Evolutionary conservation across 2,888 invertebrate genomes (phyloP).

Genomic region (Cephalotes varians): DNA sequence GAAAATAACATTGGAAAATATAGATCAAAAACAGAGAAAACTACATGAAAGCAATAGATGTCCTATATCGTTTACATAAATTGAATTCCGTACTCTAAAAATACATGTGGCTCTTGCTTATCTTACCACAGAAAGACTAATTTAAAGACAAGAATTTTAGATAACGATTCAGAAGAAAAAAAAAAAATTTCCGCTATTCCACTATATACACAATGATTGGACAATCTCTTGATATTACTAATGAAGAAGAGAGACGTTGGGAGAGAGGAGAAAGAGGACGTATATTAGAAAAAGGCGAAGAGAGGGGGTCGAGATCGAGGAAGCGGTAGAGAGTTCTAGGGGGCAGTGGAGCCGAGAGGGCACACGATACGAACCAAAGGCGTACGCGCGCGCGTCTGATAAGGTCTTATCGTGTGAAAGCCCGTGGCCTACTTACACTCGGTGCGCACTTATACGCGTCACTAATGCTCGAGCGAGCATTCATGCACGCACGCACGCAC

Average conservation of each 20-base stretch:
- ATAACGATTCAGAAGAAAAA: not conserved
- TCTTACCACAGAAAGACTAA: slow-evolving; percentile 10
- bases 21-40: not conserved
- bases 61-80: not conserved
- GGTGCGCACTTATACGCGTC: slow-evolving; percentile 67
- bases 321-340: slow-evolving; percentile 5
- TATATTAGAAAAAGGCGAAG: not conserved
- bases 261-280: not conserved
- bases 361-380: slow-evolving; percentile 59
- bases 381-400: slow-evolving; percentile 79
- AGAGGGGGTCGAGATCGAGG: slow-evolving; percentile 30
- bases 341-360: slow-evolving; percentile 15
- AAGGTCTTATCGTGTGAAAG: slow-evolving; percentile 85
- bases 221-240: not conserved
- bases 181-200: not conserved
- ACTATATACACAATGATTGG: not conserved
- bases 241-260: not conserved
- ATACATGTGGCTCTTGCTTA: not conserved
- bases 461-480: slow-evolving; percentile 66
- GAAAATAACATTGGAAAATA: not conserved
- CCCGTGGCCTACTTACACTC: slow-evolving; percentile 84
- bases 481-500: slow-evolving; percentile 48
- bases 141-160: not conserved
- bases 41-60: not conserved
- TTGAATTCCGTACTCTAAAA: not conserved